phyloP scores from a whole-genome alignment of 2,113 vertebrate genomes.

The Callaeas wilsoni region DNA sequence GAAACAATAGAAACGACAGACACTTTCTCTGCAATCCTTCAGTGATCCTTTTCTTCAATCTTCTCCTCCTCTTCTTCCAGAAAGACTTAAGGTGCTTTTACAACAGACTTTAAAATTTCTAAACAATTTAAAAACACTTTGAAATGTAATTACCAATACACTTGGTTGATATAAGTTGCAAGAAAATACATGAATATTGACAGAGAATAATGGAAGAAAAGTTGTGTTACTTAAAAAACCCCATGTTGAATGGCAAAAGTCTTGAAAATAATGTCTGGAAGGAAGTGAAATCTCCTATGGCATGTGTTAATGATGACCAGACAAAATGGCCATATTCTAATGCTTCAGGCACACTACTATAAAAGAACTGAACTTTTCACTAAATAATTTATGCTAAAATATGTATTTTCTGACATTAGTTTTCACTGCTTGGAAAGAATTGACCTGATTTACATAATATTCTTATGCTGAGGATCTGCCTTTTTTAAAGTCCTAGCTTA shows the following conservation, averaged over 20 bases:
- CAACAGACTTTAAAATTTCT: background rate
- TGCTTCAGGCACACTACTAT: conserved; percentile 51
- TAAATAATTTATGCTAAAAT: conserved; percentile 81
- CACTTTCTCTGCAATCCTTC: background rate
- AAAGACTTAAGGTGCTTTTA: background rate
- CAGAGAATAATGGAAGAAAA: background rate
- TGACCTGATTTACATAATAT: conserved; percentile 75
- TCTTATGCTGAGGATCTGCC: conserved; percentile 55
- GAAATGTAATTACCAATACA: background rate
- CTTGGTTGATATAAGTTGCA: background rate
- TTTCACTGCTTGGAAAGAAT: conserved; percentile 72
- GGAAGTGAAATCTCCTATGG: conserved; percentile 37
- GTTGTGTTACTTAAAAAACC: background rate
- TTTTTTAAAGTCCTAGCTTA: conserved; percentile 50
- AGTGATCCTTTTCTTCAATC: background rate
- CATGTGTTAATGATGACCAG: conserved; percentile 25
- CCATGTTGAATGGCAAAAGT: background rate
- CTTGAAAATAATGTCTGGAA: conserved; percentile 11
- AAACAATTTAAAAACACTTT: background rate
- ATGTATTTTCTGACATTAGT: conserved; percentile 81
- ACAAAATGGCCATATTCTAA: conserved; percentile 40
- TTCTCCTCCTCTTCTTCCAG: background rate
- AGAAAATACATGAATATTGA: background rate
- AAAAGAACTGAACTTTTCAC: conserved; percentile 77
- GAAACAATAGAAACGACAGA: background rate